Base-by-base conservation (phyloP, 1,140 invertebrate species). In the Contarinia nasturtii region DNA sequence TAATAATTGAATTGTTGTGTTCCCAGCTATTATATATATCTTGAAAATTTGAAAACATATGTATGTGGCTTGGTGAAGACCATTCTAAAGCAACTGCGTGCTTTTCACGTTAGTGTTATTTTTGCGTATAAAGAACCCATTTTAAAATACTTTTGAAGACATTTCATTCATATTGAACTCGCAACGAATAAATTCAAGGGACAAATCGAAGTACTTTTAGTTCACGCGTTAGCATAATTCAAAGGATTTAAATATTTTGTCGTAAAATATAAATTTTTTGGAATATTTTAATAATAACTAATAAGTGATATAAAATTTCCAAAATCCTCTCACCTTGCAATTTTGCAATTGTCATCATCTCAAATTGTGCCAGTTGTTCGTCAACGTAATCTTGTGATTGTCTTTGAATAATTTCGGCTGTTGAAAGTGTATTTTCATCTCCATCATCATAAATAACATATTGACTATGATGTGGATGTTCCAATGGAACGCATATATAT, bases 341-440 rank as follows among this genome's bases (percentile, higher is more conserved):
- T 58, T 83, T 76, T 53, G 82, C 80, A 64, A 93, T 93, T 10
- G 87, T 91, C 10, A 84, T 81, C 10, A 84, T 81, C 65, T 91
- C 86, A 60, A 91, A 93, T 66, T 93, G 86, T 7, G 86, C 84
- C 56, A 92, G 74, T 62, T 87, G 87, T 66, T 93, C 88, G 60
- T 93, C 88, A 43, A 93, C 77, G 59, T 91, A 93, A 68, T 92
- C 87, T 66, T 93, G 88, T 48, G 85, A 88, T 67, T 93, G 88
- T 58, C 79, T 81, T 27, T 86, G 86, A 50, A 93, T 90, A 50
- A 91, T 89, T 59, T 91, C 86, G 11, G 86, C 86, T 2, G 86
- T 90, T 44, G 84, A 84, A 7, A 79, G 79, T 21, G 83, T 82
- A 50, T 74, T 69, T 47, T 79, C 73, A 56, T 79, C 78, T 33